phyloP scores from a whole-genome alignment of 2,888 invertebrate species.

The Lasioglossum morio region DNA sequence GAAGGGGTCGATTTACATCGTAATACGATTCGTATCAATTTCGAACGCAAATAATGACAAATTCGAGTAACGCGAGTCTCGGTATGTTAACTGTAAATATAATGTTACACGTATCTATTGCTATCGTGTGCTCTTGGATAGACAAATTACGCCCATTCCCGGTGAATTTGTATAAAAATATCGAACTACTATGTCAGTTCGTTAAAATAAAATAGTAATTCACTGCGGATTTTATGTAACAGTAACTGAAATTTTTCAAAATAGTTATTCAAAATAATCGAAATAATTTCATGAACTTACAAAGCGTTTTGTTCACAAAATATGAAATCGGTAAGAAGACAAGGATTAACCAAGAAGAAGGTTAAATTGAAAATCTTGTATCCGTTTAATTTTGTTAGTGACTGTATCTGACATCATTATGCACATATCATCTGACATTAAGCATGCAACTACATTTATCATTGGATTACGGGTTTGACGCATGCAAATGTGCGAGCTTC shows the following conservation, averaged over 20 bases:
- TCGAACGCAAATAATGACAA: slow-evolving; percentile 10
- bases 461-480: slow-evolving; percentile 1
- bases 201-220: neutral
- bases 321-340: neutral
- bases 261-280: neutral
- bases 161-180: neutral
- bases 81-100: neutral
- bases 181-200: neutral
- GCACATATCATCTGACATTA: slow-evolving; percentile 6
- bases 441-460: slow-evolving; percentile 3
- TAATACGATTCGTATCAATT: slow-evolving; percentile 32
- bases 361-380: too few relatives aligned
- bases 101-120: neutral
- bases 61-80: neutral
- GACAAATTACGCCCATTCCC: neutral
- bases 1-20: slow-evolving; percentile 22
- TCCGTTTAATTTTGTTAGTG: neutral
- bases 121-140: neutral
- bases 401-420: neutral
- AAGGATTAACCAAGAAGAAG: too few relatives aligned
- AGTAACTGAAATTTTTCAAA: too few relatives aligned
- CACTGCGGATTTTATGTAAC: neutral
- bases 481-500: neutral
- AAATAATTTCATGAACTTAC: neutral
- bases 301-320: neutral